Base-by-base conservation (phyloP, 1,140 invertebrate genomes). In the Zaprionus africanus region DNA sequence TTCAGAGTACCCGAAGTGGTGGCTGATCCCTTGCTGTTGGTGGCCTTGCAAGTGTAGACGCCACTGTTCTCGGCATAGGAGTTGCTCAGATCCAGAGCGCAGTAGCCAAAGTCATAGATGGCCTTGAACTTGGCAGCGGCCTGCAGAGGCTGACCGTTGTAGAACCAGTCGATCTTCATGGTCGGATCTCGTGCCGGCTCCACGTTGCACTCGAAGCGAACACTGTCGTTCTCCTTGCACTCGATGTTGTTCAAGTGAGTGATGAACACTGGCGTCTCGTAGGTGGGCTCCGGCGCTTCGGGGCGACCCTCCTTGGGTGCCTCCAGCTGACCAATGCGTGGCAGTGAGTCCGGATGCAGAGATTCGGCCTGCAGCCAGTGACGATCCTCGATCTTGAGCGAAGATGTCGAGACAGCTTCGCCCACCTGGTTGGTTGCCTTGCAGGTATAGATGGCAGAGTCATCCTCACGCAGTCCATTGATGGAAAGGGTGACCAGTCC, bases 141-240 rank as follows among this genome's bases (percentile, higher is more conserved):
- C 72, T 96, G 96, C 63, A 98, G 92, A 7, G 96, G 95, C 93
- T 97, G 96, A 13, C 96, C 96, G 88, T 98, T 98, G 59, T 97
- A 94, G 93, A 97, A 97, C 97, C 97, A 98, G 93, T 98, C 97
- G 81, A 98, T 97, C 85, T 96, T 96, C 94, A 99, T 96, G 12
- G 97, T 98, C 2, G 98, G 98, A 93, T 99, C 98, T 92, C 97
- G 97, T 12, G 97, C 96, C 41, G 98, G 98, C 92, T 99, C 97
- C 5, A 99, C 97, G 78, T 96, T 96, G 92, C 98, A 99, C 93
- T 99, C 98, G 90, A 99, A 99, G 93, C 98, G 97, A 76, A 96
- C 97, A 70, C 96, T 97, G 69, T 98, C 97, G 58, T 96, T 96
- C 94, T 99, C 98, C 66, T 96, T 96, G 83, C 97, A 97, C 84